phyloP scores from a whole-genome alignment of 2,888 invertebrate genomes.

The Carterocephalus palaemon region DNA sequence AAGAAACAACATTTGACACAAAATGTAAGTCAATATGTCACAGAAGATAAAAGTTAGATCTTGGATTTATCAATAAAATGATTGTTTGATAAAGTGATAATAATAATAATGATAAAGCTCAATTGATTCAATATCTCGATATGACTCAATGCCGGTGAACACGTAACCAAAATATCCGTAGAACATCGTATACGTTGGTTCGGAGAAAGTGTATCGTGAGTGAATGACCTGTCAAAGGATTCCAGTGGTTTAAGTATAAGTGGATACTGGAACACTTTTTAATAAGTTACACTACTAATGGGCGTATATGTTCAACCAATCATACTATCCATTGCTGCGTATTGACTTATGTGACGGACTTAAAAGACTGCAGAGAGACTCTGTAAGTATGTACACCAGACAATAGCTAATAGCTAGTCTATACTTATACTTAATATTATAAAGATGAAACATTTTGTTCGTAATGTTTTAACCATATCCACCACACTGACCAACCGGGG shows the following conservation, averaged over 20 bases:
- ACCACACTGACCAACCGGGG: too few species aligned
- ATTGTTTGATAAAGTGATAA: conserved; percentile 11
- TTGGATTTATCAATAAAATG: conserved; percentile 23
- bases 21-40: conserved; percentile 28
- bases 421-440: too few species aligned
- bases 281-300: too few species aligned
- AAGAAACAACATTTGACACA: conserved; percentile 18
- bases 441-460: too few species aligned
- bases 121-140: neutral
- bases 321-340: too few species aligned
- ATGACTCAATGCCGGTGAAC: neutral
- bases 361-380: too few species aligned
- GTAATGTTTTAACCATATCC: too few species aligned
- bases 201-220: neutral
- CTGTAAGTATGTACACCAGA: too few species aligned
- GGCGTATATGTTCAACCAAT: neutral
- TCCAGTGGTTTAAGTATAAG: conserved; percentile 3
- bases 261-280: neutral
- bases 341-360: too few species aligned
- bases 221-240: neutral
- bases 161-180: neutral
- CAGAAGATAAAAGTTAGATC: conserved; percentile 25
- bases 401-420: too few species aligned
- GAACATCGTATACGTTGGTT: neutral
- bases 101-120: neutral